Evolutionary conservation across 2,797 vertebrate species (phyloP).

Genomic region (Odontamblyopus rebecca): DNA sequence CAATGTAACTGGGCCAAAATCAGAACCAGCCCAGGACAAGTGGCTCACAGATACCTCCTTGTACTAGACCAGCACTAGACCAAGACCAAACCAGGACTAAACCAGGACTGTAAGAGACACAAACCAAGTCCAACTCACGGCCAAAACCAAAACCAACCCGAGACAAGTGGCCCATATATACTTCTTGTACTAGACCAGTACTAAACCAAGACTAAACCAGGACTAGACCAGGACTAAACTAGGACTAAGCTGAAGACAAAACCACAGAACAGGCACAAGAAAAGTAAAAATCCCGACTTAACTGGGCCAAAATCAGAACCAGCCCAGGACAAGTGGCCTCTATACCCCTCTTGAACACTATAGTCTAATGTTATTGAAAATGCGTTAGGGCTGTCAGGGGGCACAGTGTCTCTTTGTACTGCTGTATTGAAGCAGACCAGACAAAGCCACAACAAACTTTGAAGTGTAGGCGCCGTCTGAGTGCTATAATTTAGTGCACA

Average conservation of each 20-base stretch:
- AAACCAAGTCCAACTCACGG: no score
- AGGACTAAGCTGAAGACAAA: not conserved
- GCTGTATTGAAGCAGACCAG: not conserved
- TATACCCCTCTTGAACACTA: not conserved
- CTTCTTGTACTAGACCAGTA: no score
- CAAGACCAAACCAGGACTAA: no score
- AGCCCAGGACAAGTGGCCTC: not conserved
- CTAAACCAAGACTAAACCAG: no score
- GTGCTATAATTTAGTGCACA: slow-evolving; percentile 7
- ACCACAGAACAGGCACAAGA: not conserved
- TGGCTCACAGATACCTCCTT: no score
- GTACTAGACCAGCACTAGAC: no score
- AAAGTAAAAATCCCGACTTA: not conserved
- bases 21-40: not conserved
- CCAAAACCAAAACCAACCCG: no score
- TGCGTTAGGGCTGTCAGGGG: not conserved
- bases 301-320: not conserved
- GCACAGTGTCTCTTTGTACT: not conserved
- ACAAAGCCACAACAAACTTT: slow-evolving; percentile 7
- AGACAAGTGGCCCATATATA: no score
- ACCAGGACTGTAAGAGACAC: no score
- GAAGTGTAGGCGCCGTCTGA: slow-evolving; percentile 7
- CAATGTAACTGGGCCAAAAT: not conserved
- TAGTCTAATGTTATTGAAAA: not conserved
- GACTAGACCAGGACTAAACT: no score